phyloP scores from a whole-genome alignment of 2,797 vertebrate species.

The Myotis daubentonii region DNA sequence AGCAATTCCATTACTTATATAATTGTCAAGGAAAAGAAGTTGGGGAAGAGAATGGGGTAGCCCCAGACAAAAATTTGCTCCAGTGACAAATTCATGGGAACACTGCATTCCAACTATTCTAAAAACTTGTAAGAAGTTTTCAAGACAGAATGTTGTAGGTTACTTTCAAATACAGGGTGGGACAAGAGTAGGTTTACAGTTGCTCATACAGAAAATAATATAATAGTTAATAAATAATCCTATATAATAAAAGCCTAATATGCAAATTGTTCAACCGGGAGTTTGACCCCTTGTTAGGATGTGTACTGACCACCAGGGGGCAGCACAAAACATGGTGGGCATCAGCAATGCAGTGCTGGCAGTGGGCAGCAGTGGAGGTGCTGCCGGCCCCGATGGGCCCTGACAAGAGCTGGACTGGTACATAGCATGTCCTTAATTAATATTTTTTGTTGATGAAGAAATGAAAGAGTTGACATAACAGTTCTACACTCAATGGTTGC shows the following conservation, averaged over 20 bases:
- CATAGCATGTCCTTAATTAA: neutral
- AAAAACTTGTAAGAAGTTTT: neutral
- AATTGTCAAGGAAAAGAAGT: neutral
- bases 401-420: neutral
- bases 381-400: too few species aligned
- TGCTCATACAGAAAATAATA: neutral
- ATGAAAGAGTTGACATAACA: neutral
- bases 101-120: neutral
- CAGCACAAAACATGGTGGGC: too few species aligned
- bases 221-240: neutral
- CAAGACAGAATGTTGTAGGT: neutral
- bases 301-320: too few species aligned
- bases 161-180: neutral
- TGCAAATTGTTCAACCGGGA: too few species aligned
- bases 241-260: too few species aligned
- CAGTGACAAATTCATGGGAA: neutral
- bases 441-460: neutral
- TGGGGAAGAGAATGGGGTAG: neutral
- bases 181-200: neutral
- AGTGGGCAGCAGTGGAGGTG: too few species aligned
- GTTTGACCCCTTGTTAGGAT: too few species aligned
- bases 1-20: neutral
- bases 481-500: neutral
- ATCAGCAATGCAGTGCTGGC: too few species aligned
- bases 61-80: neutral